Conservation (phyloP, 2,113 vertebrate genomes). For the Paralichthys olivaceus region DNA sequence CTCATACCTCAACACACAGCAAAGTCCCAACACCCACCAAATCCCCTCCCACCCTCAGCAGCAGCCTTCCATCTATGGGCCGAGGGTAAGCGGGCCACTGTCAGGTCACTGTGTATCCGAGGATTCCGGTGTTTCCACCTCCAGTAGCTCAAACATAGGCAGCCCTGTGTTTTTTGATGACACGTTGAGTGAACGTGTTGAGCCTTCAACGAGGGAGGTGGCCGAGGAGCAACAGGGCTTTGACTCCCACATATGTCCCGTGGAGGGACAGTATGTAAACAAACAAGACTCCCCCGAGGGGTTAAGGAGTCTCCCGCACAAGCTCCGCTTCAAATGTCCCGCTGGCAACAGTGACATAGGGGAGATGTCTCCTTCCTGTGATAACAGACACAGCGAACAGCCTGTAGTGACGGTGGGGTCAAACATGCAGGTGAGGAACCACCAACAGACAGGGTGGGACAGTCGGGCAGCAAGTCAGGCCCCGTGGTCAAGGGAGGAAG, state of each 20-base stretch:
- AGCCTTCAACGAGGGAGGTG: conserved; percentile 54
- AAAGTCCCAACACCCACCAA: background rate
- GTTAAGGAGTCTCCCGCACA: conserved; percentile 84
- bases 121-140: conserved; percentile 80
- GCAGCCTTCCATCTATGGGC: conserved; percentile 9
- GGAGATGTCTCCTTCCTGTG: conserved; percentile 32
- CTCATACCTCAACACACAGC: conserved; percentile 17
- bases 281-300: conserved; percentile 60
- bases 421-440: conserved; percentile 51
- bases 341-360: conserved; percentile 42
- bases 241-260: conserved; percentile 35
- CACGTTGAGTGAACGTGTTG: conserved; percentile 64
- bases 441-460: conserved; percentile 50
- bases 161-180: conserved; percentile 83
- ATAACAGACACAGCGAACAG: conserved; percentile 41
- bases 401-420: conserved; percentile 58
- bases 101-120: conserved; percentile 65
- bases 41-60: conserved; percentile 34
- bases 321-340: conserved; percentile 83
- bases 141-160: conserved; percentile 74
- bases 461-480: conserved; percentile 7
- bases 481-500: conserved; percentile 46
- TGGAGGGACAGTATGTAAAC: conserved; percentile 23
- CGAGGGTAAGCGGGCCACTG: background rate
- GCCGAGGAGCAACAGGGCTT: conserved; percentile 61